Base-by-base conservation (phyloP, 1,140 invertebrate genomes). In the Neodiprion fabricii region DNA sequence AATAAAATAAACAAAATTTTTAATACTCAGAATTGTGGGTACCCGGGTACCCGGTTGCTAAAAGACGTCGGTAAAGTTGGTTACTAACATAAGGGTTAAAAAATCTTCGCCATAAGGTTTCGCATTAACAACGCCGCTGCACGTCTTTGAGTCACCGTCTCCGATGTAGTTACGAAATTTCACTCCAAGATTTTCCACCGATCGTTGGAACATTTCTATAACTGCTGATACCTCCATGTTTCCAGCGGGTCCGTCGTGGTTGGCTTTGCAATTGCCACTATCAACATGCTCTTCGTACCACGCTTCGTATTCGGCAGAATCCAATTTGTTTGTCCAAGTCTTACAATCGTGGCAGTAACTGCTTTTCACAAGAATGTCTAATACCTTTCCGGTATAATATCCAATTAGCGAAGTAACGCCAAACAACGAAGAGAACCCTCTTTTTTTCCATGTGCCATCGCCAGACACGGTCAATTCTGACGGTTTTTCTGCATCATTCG, bases 301-400 rank as follows among this genome's bases (percentile, higher is more conserved):
- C 61, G 75, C 73, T 74, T 81, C 77, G 40, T 77, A 28, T 28
- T 28, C 28, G 28, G 28, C 28, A 28, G 28, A 28, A 28, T 28
- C 28, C 28, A 28, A 28, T 72, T 76, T 76, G 23, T 40, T 72
- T 28, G 78, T 75, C 76, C 77, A 79, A 75, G 40, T 47, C 50
- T 75, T 68, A 74, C 75, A 80, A 47, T 61, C 70, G 61, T 77
- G 67, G 61, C 78, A 80, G 65, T 79, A 77, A n/a, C 70, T 71
- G 70, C 75, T 74, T 78, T 79, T 81, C 14, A 79, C 76, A 49
- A 74, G 71, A 71, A 80, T 65, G 67, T 78, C 76, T 61, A 79
- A 23, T 68, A 80, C 74, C 77, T 80, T 80, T 75, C 76, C 78
- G 47, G 78, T 81, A 53, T 70, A 76, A 73, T 75, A 72, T 61